A percentile compares a stretch with the other conserved stretches of the same genome.
phyloP scores from a whole-genome alignment of 23 tunicate genomes.

The Styela clava region DNA sequence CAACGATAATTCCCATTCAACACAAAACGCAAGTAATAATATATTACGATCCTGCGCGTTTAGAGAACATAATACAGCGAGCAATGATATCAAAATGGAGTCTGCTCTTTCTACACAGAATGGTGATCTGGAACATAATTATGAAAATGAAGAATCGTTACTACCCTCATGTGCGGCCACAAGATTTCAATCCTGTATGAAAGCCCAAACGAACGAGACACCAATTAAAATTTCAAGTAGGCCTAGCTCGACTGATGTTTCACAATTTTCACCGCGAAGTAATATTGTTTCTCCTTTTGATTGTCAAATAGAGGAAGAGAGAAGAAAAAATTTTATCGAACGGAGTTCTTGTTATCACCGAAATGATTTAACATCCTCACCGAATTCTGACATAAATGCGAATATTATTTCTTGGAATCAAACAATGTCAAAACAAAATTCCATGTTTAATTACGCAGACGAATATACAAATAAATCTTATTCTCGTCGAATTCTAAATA shows the following conservation, averaged over 20 bases:
- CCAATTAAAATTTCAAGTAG: not conserved
- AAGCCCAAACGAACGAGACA: not conserved
- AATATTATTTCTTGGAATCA: not conserved
- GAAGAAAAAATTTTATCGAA: not conserved
- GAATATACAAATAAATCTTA: not conserved
- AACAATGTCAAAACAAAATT: not conserved
- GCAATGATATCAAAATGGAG: not conserved
- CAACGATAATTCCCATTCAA: constrained; percentile 4
- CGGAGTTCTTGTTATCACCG: not conserved
- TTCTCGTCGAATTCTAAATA: not conserved
- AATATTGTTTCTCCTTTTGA: not conserved
- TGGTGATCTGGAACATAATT: not conserved
- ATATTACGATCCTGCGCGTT: not conserved
- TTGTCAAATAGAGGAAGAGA: not conserved
- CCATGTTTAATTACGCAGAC: not conserved
- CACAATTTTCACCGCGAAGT: not conserved
- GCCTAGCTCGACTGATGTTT: not conserved
- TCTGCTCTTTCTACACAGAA: not conserved
- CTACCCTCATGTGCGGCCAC: not conserved
- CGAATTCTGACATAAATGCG: not conserved
- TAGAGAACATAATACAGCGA: not conserved
- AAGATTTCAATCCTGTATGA: not conserved
- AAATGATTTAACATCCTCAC: not conserved
- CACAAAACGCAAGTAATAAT: not conserved
- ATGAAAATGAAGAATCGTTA: not conserved